Conservation (phyloP, 92 coral and sea anemone species). For the Actinernus sp. region DNA sequence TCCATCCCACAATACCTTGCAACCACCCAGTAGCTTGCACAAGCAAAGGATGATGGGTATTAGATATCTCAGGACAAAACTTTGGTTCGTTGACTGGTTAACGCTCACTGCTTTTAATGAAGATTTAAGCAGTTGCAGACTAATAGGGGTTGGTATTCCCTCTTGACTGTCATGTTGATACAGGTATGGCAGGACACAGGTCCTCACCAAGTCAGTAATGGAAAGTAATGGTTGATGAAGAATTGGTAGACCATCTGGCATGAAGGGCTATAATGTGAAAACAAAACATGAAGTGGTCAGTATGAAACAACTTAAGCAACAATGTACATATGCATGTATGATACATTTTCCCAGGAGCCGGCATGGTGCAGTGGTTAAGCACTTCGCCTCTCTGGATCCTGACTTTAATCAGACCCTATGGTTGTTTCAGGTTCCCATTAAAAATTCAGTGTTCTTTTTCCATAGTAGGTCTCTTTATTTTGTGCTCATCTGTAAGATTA, state of each 20-base stretch:
- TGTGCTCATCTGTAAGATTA: no score
- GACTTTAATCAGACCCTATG: no score
- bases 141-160: conserved; percentile 22
- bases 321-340: no score
- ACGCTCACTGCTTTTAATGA: conserved; percentile 18
- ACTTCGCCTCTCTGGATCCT: no score
- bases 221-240: conserved; percentile 29
- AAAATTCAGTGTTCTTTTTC: no score
- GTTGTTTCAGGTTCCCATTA: no score
- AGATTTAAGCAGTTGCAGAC: conserved; percentile 49
- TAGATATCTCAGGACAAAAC: conserved; percentile 39
- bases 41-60: conserved; percentile 60
- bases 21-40: conserved; percentile 61
- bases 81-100: background rate
- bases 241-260: background rate
- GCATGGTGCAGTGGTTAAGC: no score
- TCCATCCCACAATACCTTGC: conserved; percentile 68
- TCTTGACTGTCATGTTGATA: conserved; percentile 37
- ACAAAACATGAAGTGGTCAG: background rate
- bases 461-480: no score
- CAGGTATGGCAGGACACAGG: conserved; percentile 61
- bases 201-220: conserved; percentile 20
- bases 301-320: no score
- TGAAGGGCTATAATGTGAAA: conserved; percentile 17
- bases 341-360: no score